A percentile compares a stretch with the other conserved stretches of the same genome.
Evolutionary conservation across 2,797 vertebrate species (phyloP).

Genomic region (Linurgus olivaceus): DNA sequence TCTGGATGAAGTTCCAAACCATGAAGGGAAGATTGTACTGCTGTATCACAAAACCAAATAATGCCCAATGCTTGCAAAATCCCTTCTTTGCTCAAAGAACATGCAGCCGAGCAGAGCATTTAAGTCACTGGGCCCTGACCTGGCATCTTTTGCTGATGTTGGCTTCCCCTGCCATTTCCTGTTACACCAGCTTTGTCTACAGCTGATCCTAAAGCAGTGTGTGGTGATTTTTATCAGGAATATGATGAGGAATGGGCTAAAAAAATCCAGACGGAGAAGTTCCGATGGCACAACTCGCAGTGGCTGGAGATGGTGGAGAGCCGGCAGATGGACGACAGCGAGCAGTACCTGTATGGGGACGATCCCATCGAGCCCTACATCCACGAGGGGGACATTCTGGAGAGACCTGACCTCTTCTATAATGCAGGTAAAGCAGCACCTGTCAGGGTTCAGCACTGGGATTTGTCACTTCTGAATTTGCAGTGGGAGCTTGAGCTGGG

Average conservation of each 20-base stretch:
- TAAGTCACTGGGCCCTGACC: background rate
- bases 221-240: conserved; percentile 76
- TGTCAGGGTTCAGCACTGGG: background rate
- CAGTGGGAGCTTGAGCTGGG: background rate
- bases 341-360: conserved; percentile 83
- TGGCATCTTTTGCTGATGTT: background rate
- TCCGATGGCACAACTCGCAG: conserved; percentile 92
- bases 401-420: conserved; percentile 88
- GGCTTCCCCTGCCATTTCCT: background rate
- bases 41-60: background rate
- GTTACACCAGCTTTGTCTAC: background rate
- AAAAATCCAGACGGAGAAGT: conserved; percentile 91
- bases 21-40: background rate
- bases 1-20: background rate
- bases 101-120: background rate
- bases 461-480: background rate
- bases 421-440: conserved; percentile 76
- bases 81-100: background rate
- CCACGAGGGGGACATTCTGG: conserved; percentile 84
- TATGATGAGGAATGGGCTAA: conserved; percentile 90
- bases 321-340: conserved; percentile 84
- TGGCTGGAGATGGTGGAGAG: conserved; percentile 96
- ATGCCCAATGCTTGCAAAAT: background rate
- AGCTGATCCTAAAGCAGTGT: background rate
- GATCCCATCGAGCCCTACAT: conserved; percentile 85